Conservation (phyloP, 2,113 vertebrate genomes). For the Pantherophis guttatus region DNA sequence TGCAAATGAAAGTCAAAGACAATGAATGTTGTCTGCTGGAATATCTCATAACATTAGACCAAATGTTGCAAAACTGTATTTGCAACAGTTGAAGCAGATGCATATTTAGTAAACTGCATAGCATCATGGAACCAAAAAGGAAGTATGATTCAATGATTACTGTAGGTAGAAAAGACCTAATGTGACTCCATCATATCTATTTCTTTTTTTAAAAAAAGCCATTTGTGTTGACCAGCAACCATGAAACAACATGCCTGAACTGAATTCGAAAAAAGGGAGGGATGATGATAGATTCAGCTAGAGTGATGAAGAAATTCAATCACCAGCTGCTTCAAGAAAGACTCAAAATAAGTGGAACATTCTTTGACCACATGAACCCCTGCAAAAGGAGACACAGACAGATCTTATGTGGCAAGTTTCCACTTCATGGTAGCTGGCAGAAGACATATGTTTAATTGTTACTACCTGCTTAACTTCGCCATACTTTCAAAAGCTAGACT, state of each 20-base stretch:
- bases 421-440: conserved; percentile 49
- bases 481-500: conserved; percentile 42
- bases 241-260: neutral
- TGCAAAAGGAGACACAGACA: neutral
- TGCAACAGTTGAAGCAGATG: neutral
- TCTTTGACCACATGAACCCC: conserved; percentile 20
- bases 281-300: conserved; percentile 38
- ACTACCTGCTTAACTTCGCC: conserved; percentile 58
- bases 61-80: neutral
- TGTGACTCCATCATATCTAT: neutral
- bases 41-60: neutral
- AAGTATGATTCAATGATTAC: neutral
- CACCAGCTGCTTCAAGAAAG: conserved; percentile 14
- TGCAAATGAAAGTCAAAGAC: conserved; percentile 30
- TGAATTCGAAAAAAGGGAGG: conserved; percentile 40
- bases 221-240: conserved; percentile 3
- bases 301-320: conserved; percentile 47
- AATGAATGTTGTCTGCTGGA: neutral
- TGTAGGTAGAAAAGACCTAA: neutral
- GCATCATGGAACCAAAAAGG: neutral
- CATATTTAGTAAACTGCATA: neutral
- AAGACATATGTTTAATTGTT: conserved; percentile 57
- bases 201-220: conserved; percentile 9
- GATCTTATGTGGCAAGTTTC: conserved; percentile 44
- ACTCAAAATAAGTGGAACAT: conserved; percentile 32